phyloP scores from a whole-genome alignment of 2,113 vertebrate genomes.

The rabbit (Oryctolagus cuniculus) region mOryCun1.1 NC_091443.1:85703501-85704000 shows the following conservation, averaged over 20 bases:
- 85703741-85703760: background rate
- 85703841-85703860: slow-evolving; percentile 63
- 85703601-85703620: too few relatives aligned
- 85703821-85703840: background rate
- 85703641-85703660: background rate
- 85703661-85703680: background rate
- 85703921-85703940: slow-evolving; percentile 96
- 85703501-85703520: background rate
- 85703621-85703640: background rate
- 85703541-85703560: background rate
- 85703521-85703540: background rate
- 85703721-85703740: background rate
- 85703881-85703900: slow-evolving; percentile 97
- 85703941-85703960: slow-evolving; percentile 96
- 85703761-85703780: fast-evolving
- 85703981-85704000: slow-evolving; percentile 98
- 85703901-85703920: slow-evolving; percentile 96
- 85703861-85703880: slow-evolving; percentile 98
- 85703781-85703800: too few relatives aligned
- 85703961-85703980: slow-evolving; percentile 95
- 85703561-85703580: background rate
- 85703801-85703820: fast-evolving
- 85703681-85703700: background rate
- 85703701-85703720: background rate
- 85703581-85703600: too few relatives aligned